Percentiles rank a stretch among this genome's conserved stretches.
Evolutionary conservation across 2,797 vertebrate genomes (phyloP).

Genomic region (Hephaestus fuliginosus): DNA sequence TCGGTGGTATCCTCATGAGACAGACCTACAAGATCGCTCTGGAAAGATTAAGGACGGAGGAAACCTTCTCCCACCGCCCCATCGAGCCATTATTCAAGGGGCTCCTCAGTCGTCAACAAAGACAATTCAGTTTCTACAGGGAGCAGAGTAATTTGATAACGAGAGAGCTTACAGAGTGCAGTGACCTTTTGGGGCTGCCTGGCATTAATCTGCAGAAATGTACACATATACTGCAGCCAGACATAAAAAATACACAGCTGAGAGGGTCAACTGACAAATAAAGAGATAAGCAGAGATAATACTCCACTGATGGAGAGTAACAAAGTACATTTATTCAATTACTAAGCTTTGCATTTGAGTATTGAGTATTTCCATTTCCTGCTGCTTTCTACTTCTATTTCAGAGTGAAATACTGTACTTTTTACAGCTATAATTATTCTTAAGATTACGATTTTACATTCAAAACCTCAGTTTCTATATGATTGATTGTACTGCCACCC

Average conservation of each 20-base stretch:
- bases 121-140: conserved; percentile 8
- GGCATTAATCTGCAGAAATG: conserved; percentile 19
- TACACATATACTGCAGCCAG: not conserved
- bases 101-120: conserved; percentile 25
- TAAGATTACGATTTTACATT: not conserved
- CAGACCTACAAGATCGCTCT: conserved; percentile 3
- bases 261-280: not conserved
- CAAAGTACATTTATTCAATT: not conserved
- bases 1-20: conserved; percentile 36
- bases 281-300: not conserved
- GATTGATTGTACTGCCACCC: not conserved
- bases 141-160: conserved; percentile 14
- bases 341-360: not conserved
- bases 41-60: conserved; percentile 7
- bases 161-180: conserved; percentile 1
- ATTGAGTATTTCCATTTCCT: not conserved
- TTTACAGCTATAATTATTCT: not conserved
- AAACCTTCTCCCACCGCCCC: conserved; percentile 9
- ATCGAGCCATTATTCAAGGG: conserved; percentile 29
- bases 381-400: not conserved
- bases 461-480: not conserved
- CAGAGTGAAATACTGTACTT: not conserved
- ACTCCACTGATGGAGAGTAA: not conserved
- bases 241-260: not conserved
- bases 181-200: not conserved